These are phyloP conservation scores for Magallana nippona DNA, from an alignment of 2,888 invertebrate species.

Conservation along the genomic window DNA sequence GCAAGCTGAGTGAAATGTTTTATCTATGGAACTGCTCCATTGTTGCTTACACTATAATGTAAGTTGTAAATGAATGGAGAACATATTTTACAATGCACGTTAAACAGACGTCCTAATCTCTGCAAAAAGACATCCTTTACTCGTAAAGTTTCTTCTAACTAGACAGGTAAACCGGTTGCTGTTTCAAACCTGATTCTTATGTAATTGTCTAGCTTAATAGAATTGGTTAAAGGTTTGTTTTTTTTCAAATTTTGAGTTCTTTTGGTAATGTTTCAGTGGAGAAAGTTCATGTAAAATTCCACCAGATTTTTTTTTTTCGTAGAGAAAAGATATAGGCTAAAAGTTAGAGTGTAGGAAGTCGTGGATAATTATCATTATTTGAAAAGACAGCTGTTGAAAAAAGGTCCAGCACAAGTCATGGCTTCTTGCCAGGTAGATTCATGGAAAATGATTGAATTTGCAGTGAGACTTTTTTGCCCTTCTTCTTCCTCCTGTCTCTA, in stretches of 20 bases:
- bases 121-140: not conserved
- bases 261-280: too few relatives aligned
- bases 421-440: conserved; percentile 2
- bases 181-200: not conserved
- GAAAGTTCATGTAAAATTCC: too few relatives aligned
- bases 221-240: too few relatives aligned
- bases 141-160: not conserved
- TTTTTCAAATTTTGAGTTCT: too few relatives aligned
- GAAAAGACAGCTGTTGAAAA: conserved; percentile 30
- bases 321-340: not conserved
- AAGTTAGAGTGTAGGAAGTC: not conserved
- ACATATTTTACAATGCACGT: not conserved
- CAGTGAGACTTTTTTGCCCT: not conserved
- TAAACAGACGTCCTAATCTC: not conserved
- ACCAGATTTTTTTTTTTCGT: not conserved
- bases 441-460: conserved; percentile 13
- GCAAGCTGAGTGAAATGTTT: not conserved
- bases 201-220: too few relatives aligned
- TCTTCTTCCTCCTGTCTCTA: conserved; percentile 23
- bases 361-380: conserved; percentile 24
- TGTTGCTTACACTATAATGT: not conserved
- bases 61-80: conserved; percentile 4
- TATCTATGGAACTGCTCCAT: not conserved
- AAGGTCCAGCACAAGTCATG: conserved; percentile 15
- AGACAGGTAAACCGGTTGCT: conserved; percentile 2